phyloP scores from a whole-genome alignment of 2,113 vertebrate species.

The Chloropsis hardwickii region DNA sequence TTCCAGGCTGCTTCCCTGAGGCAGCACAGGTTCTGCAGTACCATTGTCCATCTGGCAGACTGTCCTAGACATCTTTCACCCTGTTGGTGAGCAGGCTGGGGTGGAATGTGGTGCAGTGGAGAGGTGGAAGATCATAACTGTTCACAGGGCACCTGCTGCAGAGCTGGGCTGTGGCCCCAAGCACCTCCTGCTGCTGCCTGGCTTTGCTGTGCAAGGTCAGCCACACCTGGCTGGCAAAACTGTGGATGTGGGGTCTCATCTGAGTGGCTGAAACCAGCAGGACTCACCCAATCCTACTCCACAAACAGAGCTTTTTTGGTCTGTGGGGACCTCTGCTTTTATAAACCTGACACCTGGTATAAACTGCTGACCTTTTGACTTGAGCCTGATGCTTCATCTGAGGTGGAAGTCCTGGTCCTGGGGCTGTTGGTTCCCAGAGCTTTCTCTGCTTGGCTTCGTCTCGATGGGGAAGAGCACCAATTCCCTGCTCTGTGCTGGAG shows the following conservation, averaged over 20 bases:
- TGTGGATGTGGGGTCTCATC: fast-evolving
- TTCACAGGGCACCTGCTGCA: background rate
- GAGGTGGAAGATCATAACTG: background rate
- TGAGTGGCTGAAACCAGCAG: background rate
- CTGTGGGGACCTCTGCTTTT: background rate
- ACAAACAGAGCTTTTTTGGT: background rate
- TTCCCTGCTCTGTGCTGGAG: background rate
- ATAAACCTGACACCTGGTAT: background rate
- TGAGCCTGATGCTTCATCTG: fast-evolving
- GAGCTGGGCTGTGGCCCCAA: background rate
- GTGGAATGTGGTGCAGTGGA: background rate
- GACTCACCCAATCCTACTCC: too few species aligned
- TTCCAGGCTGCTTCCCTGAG: background rate
- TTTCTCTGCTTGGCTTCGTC: background rate
- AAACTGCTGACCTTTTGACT: background rate
- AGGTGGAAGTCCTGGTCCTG: background rate
- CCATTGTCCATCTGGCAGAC: background rate
- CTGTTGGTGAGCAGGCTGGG: background rate
- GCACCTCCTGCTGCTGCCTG: background rate
- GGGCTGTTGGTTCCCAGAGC: background rate
- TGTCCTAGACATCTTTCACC: background rate
- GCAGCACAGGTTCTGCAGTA: background rate
- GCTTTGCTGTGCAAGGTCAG: background rate
- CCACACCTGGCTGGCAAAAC: background rate
- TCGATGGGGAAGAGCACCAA: fast-evolving